These are phyloP conservation scores for Argyrosomus japonicus DNA, from an alignment of 2,113 vertebrate species.

Conservation along the genomic window DNA sequence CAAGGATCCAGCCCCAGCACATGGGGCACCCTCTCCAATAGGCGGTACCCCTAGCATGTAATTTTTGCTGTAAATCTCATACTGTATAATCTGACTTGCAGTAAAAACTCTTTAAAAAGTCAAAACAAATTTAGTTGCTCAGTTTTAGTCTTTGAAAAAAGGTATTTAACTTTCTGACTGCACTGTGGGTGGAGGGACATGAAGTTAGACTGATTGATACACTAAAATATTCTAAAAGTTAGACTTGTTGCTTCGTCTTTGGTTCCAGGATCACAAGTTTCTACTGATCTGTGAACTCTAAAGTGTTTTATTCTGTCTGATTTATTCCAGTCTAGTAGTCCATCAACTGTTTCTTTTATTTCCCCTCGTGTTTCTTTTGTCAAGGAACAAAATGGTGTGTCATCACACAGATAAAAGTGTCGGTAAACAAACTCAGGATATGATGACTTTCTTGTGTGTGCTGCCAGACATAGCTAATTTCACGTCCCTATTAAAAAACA, in stretches of 20 bases:
- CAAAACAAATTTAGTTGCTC: no score
- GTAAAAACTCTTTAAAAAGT: no score
- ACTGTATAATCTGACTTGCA: no score
- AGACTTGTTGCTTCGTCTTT: not conserved
- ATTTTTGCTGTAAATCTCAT: no score
- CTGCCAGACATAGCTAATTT: slow-evolving; percentile 57
- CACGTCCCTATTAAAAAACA: slow-evolving; percentile 35
- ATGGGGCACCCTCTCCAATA: no score
- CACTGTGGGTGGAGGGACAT: no score
- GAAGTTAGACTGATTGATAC: not conserved
- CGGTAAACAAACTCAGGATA: slow-evolving; percentile 42
- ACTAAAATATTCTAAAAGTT: not conserved
- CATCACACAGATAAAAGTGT: slow-evolving; percentile 43
- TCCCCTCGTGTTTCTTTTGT: slow-evolving; percentile 20
- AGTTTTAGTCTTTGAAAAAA: no score
- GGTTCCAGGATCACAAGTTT: not conserved
- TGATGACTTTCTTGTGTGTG: slow-evolving; percentile 33
- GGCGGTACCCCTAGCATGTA: no score
- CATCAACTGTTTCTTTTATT: slow-evolving; percentile 27
- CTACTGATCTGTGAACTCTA: not conserved
- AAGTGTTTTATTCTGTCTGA: slow-evolving; percentile 14
- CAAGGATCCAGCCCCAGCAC: no score
- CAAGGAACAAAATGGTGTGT: slow-evolving; percentile 28
- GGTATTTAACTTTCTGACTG: no score
- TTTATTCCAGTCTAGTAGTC: not conserved